Conservation (phyloP, 2,888 invertebrate species). For the Ormyrus thymus region DNA sequence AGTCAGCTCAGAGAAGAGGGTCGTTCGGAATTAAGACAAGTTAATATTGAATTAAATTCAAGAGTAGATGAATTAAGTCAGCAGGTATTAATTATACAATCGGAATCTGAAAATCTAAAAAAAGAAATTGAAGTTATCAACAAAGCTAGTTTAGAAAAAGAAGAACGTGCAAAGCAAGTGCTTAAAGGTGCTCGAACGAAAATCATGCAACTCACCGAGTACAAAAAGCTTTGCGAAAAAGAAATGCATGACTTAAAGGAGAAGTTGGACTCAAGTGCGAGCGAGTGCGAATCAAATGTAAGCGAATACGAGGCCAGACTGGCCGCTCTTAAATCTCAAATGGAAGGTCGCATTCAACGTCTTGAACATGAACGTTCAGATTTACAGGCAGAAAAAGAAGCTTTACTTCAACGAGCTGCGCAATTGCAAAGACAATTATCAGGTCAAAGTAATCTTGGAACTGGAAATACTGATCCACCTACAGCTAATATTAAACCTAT, state of each 20-base stretch:
- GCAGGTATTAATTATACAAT: slow-evolving; percentile 76
- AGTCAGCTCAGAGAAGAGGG: slow-evolving; percentile 76
- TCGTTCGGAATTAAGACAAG: slow-evolving; percentile 73
- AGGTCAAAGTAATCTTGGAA: slow-evolving; percentile 79
- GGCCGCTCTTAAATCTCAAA: slow-evolving; percentile 82
- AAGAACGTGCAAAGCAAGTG: slow-evolving; percentile 81
- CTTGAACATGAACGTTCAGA: slow-evolving; percentile 85
- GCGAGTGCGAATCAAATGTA: slow-evolving; percentile 67
- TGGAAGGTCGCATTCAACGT: slow-evolving; percentile 82
- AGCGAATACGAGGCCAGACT: slow-evolving; percentile 75
- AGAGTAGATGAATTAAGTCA: slow-evolving; percentile 71
- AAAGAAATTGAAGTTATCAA: slow-evolving; percentile 81
- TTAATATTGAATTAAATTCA: slow-evolving; percentile 63
- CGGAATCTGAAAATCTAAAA: slow-evolving; percentile 81
- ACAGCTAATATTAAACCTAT: slow-evolving; percentile 97
- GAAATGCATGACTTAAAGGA: slow-evolving; percentile 68
- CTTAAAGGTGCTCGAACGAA: slow-evolving; percentile 85
- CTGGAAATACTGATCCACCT: slow-evolving; percentile 78
- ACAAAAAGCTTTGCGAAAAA: slow-evolving; percentile 75
- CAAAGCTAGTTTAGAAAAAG: slow-evolving; percentile 78
- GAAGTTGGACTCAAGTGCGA: slow-evolving; percentile 65
- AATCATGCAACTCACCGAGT: slow-evolving; percentile 84
- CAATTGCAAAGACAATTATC: slow-evolving; percentile 83
- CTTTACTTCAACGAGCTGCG: slow-evolving; percentile 82
- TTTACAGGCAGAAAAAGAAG: slow-evolving; percentile 81